Conservation (phyloP, 2,888 invertebrate species). For the Pegoplata infirma region DNA sequence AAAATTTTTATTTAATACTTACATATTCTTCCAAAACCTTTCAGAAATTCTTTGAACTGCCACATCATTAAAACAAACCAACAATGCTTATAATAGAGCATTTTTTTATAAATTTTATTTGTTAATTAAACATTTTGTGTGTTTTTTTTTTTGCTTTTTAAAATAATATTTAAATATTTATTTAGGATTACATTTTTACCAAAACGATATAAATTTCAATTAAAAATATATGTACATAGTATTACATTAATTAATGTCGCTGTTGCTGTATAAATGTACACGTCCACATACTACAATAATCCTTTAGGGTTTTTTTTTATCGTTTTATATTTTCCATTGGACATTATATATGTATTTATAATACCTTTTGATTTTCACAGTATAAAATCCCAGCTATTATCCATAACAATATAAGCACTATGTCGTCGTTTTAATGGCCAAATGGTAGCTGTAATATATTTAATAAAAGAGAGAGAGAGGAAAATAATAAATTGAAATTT, state of each 20-base stretch:
- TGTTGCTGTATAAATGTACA: background rate
- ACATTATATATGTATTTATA: too few species aligned
- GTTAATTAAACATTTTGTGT: background rate
- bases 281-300: background rate
- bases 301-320: background rate
- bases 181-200: background rate
- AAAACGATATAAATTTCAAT: constrained; percentile 34
- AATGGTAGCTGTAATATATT: constrained; percentile 63
- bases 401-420: constrained; percentile 72
- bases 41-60: too few species aligned
- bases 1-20: too few species aligned
- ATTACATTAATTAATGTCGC: constrained; percentile 31
- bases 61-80: background rate
- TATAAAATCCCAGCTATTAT: constrained; percentile 72
- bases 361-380: constrained; percentile 53
- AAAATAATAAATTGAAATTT: constrained; percentile 29
- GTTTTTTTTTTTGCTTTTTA: background rate
- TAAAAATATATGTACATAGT: constrained; percentile 15
- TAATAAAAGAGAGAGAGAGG: constrained; percentile 27
- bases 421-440: constrained; percentile 72
- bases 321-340: background rate
- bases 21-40: too few species aligned
- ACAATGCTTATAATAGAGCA: background rate
- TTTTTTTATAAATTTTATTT: background rate
- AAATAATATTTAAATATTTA: background rate